A percentile compares a stretch with the other conserved stretches of the same genome.
phyloP scores from a whole-genome alignment of 1,140 invertebrate species.

The Macrosteles quadrilineatus region DNA sequence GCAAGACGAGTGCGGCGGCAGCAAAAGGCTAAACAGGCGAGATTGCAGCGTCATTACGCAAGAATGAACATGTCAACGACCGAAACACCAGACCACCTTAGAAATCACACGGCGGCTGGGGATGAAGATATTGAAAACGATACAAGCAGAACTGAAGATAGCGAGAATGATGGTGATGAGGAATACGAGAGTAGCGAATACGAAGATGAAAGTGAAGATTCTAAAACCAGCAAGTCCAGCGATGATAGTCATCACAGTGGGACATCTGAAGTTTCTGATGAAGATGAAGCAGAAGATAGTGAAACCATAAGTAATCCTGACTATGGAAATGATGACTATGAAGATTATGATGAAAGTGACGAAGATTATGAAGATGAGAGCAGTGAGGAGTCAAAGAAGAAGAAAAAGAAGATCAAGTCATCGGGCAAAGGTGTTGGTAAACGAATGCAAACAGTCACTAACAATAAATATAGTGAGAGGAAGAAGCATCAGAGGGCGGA shows the following conservation, averaged over 20 bases:
- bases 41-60: background rate
- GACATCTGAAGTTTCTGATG: background rate
- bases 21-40: background rate
- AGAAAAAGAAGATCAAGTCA: too few relatives aligned
- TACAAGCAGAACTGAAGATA: background rate
- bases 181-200: background rate
- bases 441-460: too few relatives aligned
- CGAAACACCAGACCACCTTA: background rate
- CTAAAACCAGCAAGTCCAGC: background rate
- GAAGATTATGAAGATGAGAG: background rate
- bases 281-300: background rate
- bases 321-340: conserved; percentile 1
- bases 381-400: background rate
- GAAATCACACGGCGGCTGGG: background rate
- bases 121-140: background rate
- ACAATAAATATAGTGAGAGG: too few relatives aligned
- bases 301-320: background rate
- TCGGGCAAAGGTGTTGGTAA: too few relatives aligned
- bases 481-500: too few relatives aligned
- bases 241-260: too few relatives aligned
- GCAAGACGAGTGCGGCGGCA: background rate
- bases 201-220: background rate
- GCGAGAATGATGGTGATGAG: background rate
- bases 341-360: background rate
- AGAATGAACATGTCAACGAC: conserved; percentile 1